Percentiles rank a stretch among this genome's conserved stretches.
These are phyloP conservation scores for Acropora yongei DNA, from an alignment of 64 coral and sea anemone genomes.

Conservation along the genomic window DNA sequence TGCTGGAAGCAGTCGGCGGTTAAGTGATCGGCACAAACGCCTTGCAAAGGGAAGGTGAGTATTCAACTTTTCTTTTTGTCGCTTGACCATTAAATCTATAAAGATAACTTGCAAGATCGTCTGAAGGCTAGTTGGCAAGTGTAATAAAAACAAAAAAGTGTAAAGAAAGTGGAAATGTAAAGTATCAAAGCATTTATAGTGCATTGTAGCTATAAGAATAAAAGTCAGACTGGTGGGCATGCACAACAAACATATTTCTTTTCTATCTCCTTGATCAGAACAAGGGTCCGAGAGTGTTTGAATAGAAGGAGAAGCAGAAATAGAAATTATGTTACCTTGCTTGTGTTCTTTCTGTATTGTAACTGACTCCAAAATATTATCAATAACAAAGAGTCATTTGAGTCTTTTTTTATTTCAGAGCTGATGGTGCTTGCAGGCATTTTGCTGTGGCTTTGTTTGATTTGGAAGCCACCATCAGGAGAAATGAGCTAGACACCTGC, in stretches of 20 bases:
- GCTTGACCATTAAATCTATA: background rate
- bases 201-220: no score
- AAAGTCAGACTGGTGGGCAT: background rate
- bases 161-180: no score
- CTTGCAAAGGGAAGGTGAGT: constrained; percentile 40
- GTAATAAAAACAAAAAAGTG: no score
- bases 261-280: no score
- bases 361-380: no score
- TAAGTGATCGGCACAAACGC: no score
- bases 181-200: no score
- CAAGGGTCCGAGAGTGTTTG: no score
- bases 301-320: no score
- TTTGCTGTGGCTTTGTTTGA: background rate
- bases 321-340: background rate
- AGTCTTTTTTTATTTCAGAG: background rate
- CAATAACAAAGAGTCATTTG: background rate
- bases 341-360: constrained; percentile 15
- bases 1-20: no score
- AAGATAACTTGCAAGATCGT: background rate
- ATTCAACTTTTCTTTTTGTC: background rate
- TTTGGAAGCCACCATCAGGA: constrained; percentile 24
- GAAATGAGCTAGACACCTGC: constrained; percentile 15
- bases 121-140: no score
- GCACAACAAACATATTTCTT: constrained; percentile 1
- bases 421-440: constrained; percentile 7